Base-by-base conservation (phyloP, 2,888 invertebrate genomes). In the Heliconius erato region DNA sequence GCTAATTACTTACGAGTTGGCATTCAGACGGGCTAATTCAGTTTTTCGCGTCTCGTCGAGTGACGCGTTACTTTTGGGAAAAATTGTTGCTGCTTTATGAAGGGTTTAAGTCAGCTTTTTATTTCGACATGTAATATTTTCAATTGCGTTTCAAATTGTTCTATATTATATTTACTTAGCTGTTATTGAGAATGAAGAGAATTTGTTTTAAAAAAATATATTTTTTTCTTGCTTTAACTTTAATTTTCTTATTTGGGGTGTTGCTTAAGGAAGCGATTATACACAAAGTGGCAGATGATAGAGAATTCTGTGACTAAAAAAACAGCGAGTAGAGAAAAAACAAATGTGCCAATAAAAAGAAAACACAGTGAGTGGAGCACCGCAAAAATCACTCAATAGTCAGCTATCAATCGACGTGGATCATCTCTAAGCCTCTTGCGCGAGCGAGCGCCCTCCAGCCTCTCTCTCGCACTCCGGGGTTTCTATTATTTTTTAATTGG, bases 1-100 rank as follows among this genome's bases (percentile, higher is more conserved):
- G 95, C 95, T 95, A 96, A 96, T 96, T 96, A 96, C 95, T 95
- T 95, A 94, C 95, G 93, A 94, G 94, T 93, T 94, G 85, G 92
- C 94, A 94, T 95, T 95, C 95, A 94, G 92, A 92, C 91, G 89
- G 90, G 93, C 92, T 95, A 94, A 95, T 95, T 95, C 93, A 90
- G 93, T 94, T 95, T 94, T 94, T 94, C 92, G 91, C 92, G 91
- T 91, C 91, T 89, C 92, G 91, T 91, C 91, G 91, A 92, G 91
- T 91, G 94, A 91, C 90, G 92, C 89, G 91, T 89, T 87, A 88
- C 88, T 90, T 89, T 88, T 86, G 84, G 89, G 89, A 85, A 54
- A 86, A 85, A 87, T 88, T 89, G 89, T 88, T 86, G 86, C 89
- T 83, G 84, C 80, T 84, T 84, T 82, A 82, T 72, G 84, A 78